Evolutionary conservation across 2,888 invertebrate species (phyloP).

Genomic region (Agrotis exclamationis): DNA sequence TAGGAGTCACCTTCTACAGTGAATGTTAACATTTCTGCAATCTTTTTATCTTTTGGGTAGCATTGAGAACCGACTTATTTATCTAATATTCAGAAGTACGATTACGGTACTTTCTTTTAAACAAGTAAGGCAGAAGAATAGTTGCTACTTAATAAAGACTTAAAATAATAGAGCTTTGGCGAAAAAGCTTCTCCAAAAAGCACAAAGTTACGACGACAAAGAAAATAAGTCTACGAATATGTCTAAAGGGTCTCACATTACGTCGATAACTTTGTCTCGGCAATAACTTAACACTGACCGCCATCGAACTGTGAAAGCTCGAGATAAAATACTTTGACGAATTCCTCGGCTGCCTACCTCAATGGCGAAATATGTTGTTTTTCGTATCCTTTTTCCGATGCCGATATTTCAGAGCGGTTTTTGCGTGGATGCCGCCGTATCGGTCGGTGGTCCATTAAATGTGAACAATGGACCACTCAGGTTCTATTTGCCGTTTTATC

Average conservation of each 20-base stretch:
- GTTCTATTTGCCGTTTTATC: constrained; percentile 88
- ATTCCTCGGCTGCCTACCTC: constrained; percentile 84
- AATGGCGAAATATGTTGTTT: constrained; percentile 86
- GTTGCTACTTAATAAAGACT: constrained; percentile 34
- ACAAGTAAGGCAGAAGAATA: constrained; percentile 50
- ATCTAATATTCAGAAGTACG: constrained; percentile 71
- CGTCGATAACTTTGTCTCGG: constrained; percentile 83
- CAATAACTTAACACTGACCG: constrained; percentile 86
- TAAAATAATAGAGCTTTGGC: constrained; percentile 41
- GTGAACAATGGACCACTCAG: constrained; percentile 87
- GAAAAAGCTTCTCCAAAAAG: constrained; percentile 37
- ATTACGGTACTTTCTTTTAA: constrained; percentile 73
- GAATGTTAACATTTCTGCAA: constrained; percentile 68
- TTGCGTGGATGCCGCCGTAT: constrained; percentile 81
- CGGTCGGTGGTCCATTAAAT: constrained; percentile 89
- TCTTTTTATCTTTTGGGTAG: constrained; percentile 68
- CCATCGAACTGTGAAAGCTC: constrained; percentile 87
- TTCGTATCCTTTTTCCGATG: constrained; percentile 83
- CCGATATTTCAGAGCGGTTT: constrained; percentile 81
- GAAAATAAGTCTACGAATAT: constrained; percentile 60
- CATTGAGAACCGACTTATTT: constrained; percentile 68
- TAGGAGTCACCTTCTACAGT: constrained; percentile 60
- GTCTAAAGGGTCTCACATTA: constrained; percentile 75
- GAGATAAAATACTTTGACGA: constrained; percentile 89
- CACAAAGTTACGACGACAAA: constrained; percentile 35